Percentiles rank a stretch among this genome's conserved stretches.
These are phyloP conservation scores for Dermatophagoides farinae DNA, from an alignment of 1,140 invertebrate species.

Conservation along the genomic window DNA sequence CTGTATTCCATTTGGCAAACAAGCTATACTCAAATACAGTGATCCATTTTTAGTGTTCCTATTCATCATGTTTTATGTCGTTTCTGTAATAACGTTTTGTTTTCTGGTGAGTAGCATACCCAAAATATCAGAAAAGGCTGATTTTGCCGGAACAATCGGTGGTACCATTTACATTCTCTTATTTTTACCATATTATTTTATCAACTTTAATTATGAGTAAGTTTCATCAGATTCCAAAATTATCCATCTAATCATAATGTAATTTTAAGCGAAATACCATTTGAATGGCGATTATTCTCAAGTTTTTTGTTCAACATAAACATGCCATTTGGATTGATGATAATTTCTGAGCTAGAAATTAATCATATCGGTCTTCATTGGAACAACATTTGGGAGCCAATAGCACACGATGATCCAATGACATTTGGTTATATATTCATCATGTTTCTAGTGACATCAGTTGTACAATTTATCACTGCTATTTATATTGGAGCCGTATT, in stretches of 20 bases:
- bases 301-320: conserved; percentile 36
- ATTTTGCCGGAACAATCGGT: conserved; percentile 37
- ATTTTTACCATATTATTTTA: conserved; percentile 35
- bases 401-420: conserved; percentile 47
- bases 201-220: conserved; percentile 16
- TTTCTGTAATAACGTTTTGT: not conserved
- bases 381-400: conserved; percentile 41
- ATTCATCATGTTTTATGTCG: conserved; percentile 24
- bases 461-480: conserved; percentile 31
- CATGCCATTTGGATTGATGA: conserved; percentile 38
- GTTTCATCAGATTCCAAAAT: conserved; percentile 31
- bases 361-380: conserved; percentile 46
- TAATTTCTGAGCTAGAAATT: conserved; percentile 36
- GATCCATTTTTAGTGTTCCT: conserved; percentile 31
- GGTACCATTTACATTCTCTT: conserved; percentile 38
- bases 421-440: conserved; percentile 36
- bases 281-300: conserved; percentile 1
- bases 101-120: conserved; percentile 29
- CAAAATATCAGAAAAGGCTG: conserved; percentile 26
- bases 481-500: conserved; percentile 42
- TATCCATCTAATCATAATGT: conserved; percentile 34
- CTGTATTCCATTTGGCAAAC: conserved; percentile 30
- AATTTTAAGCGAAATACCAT: too few relatives aligned
- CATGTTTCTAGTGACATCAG: conserved; percentile 34
- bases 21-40: conserved; percentile 30